These are phyloP conservation scores for Petrocephalus microphthalmus DNA, from an alignment of 2,113 vertebrate genomes.

Conservation along the genomic window DNA sequence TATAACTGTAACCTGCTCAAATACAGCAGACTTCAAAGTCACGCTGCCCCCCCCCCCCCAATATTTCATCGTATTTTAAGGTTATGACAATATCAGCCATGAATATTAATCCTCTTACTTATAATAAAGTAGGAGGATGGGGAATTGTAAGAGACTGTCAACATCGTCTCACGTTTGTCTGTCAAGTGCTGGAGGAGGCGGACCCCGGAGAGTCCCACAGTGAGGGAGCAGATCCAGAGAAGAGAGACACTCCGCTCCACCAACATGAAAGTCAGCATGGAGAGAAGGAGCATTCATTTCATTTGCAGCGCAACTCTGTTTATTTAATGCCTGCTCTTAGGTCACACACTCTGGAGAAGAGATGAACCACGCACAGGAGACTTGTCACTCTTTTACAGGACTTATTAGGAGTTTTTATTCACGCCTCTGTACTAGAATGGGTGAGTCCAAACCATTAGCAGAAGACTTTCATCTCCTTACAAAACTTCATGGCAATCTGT, in stretches of 20 bases:
- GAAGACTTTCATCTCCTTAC: background rate
- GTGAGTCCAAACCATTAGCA: background rate
- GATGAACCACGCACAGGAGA: conserved; percentile 32
- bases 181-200: conserved; percentile 47
- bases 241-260: conserved; percentile 33
- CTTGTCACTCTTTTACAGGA: background rate
- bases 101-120: conserved; percentile 44
- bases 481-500: background rate
- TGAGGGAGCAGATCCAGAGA: conserved; percentile 25
- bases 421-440: background rate
- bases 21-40: conserved; percentile 6
- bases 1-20: background rate
- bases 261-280: conserved; percentile 44
- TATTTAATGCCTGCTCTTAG: conserved; percentile 57
- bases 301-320: conserved; percentile 36
- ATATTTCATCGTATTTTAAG: conserved; percentile 35
- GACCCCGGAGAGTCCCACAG: conserved; percentile 37
- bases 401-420: background rate
- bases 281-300: conserved; percentile 49
- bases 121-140: conserved; percentile 50
- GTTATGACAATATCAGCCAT: conserved; percentile 52
- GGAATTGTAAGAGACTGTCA: conserved; percentile 51
- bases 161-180: conserved; percentile 57
- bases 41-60: conserved; percentile 12
- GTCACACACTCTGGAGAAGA: conserved; percentile 36